A percentile compares a stretch with the other conserved stretches of the same genome.
phyloP scores from a whole-genome alignment of 2,888 invertebrate genomes.

The Drosophila nigricruria region DNA sequence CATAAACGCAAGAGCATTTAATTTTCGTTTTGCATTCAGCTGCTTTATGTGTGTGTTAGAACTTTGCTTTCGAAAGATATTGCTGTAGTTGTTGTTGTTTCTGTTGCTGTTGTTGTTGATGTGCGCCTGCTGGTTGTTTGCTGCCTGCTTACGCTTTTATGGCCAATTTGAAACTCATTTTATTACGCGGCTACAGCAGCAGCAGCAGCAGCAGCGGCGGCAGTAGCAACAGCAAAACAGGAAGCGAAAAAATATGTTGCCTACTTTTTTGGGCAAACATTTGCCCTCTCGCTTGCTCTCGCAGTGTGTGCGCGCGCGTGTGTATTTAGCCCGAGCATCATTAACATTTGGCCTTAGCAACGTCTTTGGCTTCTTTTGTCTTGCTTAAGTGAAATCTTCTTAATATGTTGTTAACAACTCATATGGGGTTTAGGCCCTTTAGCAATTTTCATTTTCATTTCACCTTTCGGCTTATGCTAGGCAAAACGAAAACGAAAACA shows the following conservation, averaged over 20 bases:
- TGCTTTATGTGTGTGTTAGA: slow-evolving; percentile 21
- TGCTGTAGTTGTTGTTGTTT: slow-evolving; percentile 18
- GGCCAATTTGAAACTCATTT: slow-evolving; percentile 80
- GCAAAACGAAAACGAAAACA: background rate
- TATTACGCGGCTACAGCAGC: slow-evolving; percentile 41
- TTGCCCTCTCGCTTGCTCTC: slow-evolving; percentile 5
- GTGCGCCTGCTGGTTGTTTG: slow-evolving; percentile 23
- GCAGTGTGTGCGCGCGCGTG: slow-evolving; percentile 13
- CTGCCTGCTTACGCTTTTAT: slow-evolving; percentile 62
- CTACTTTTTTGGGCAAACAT: slow-evolving; percentile 58
- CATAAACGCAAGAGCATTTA: slow-evolving; percentile 35
- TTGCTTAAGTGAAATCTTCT: slow-evolving; percentile 77
- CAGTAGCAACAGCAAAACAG: slow-evolving; percentile 21
- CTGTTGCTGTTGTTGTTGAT: slow-evolving; percentile 23
- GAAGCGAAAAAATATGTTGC: slow-evolving; percentile 53
- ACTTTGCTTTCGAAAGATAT: slow-evolving; percentile 40
- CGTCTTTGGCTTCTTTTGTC: slow-evolving; percentile 46
- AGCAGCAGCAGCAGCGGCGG: slow-evolving; percentile 6
- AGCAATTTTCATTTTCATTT: slow-evolving; percentile 20
- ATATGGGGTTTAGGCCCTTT: slow-evolving; percentile 55
- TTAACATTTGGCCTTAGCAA: slow-evolving; percentile 60
- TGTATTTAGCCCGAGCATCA: slow-evolving; percentile 52
- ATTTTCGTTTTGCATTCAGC: slow-evolving; percentile 24
- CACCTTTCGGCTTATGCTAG: slow-evolving; percentile 21
- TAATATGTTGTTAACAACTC: slow-evolving; percentile 81